Conservation (phyloP, 2,888 invertebrate genomes). For the Cephus rjabovi region DNA sequence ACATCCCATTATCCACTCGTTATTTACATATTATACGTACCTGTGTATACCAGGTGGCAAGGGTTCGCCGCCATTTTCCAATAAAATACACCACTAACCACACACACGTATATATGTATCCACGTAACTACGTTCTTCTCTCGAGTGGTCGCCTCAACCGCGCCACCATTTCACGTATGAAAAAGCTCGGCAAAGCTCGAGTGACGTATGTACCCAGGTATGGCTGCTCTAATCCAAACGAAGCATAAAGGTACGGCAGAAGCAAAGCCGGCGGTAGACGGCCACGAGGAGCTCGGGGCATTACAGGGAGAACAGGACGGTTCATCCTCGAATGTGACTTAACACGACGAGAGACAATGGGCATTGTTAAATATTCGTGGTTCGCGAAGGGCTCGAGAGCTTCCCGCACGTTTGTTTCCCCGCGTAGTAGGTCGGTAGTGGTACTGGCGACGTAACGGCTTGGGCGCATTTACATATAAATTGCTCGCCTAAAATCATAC, state of each 20-base stretch:
- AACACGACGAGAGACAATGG: constrained; percentile 32
- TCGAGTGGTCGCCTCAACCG: too few relatives aligned
- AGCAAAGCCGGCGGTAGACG: too few relatives aligned
- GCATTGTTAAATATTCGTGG: constrained; percentile 39
- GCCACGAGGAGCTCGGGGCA: too few relatives aligned
- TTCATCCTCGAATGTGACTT: constrained; percentile 12
- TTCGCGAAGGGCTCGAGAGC: constrained; percentile 7
- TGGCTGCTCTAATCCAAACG: not conserved
- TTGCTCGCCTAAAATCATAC: constrained; percentile 59
- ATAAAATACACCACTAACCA: too few relatives aligned
- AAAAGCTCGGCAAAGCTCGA: constrained; percentile 1
- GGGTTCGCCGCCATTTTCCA: too few relatives aligned
- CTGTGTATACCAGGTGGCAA: too few relatives aligned
- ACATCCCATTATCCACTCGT: too few relatives aligned
- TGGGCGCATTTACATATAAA: constrained; percentile 57
- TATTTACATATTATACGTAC: too few relatives aligned
- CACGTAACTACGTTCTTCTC: too few relatives aligned
- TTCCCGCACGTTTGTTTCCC: not conserved
- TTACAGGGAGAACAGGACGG: not conserved
- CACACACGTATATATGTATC: too few relatives aligned
- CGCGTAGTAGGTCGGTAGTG: not conserved
- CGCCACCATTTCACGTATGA: not conserved
- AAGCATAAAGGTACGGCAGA: too few relatives aligned
- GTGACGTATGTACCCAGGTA: constrained; percentile 1
- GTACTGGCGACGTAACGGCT: not conserved